Conservation (phyloP, 2,888 invertebrate genomes). For the Parnassius mnemosyne region DNA sequence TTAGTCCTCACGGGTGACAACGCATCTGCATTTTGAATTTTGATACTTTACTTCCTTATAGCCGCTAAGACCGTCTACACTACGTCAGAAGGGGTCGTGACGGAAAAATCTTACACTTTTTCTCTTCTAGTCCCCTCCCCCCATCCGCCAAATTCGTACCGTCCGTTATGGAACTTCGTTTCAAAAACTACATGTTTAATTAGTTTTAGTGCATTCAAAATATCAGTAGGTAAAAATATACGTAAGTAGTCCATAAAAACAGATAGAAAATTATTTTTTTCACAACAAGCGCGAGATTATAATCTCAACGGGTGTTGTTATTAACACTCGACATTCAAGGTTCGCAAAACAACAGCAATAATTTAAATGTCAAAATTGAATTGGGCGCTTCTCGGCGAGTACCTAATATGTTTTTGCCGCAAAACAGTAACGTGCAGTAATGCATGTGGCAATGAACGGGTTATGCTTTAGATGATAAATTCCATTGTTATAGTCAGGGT, state of each 20-base stretch:
- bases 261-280: background rate
- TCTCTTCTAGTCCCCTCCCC: no score
- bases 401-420: background rate
- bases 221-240: no score
- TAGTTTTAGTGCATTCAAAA: no score
- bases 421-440: background rate
- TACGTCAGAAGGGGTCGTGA: no score
- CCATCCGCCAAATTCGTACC: no score
- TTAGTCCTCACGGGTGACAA: no score
- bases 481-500: background rate
- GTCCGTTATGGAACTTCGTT: no score
- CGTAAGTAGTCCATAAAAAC: background rate
- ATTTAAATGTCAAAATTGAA: slow-evolving; percentile 13
- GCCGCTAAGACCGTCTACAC: no score
- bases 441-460: background rate
- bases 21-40: no score
- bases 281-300: background rate
- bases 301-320: background rate
- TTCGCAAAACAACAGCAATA: background rate
- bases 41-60: no score
- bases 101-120: no score
- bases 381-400: background rate
- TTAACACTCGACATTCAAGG: background rate
- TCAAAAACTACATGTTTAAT: no score
- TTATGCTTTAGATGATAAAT: background rate